Evolutionary conservation across 2,888 invertebrate species (phyloP).

Genomic region (Lacanobia wlatinum): DNA sequence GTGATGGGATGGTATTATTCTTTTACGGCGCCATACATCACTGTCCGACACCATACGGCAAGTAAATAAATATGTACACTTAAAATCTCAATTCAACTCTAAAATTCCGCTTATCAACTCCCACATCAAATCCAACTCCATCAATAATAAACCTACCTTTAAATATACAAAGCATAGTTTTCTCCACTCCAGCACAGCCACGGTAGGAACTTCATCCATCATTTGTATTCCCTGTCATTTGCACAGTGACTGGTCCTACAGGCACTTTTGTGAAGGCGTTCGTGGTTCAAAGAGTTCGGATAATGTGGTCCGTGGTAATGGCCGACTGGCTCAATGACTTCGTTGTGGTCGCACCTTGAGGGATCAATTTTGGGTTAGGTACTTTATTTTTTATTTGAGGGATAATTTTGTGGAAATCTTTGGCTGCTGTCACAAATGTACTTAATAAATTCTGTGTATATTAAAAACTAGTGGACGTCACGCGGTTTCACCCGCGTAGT

Average conservation of each 20-base stretch:
- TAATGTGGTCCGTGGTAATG: constrained; percentile 60
- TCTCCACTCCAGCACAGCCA: constrained; percentile 24
- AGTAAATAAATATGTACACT: no score
- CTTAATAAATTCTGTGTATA: not conserved
- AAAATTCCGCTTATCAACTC: not conserved
- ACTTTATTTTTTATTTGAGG: constrained; percentile 27
- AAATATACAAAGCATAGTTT: constrained; percentile 49
- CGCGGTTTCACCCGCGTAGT: no score
- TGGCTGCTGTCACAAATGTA: not conserved
- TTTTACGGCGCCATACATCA: no score
- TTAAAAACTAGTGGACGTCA: no score
- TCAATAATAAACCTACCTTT: constrained; percentile 28
- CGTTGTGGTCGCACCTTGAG: constrained; percentile 18
- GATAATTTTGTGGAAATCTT: constrained; percentile 8
- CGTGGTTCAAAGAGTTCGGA: constrained; percentile 60
- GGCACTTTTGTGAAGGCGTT: constrained; percentile 61
- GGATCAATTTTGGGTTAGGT: constrained; percentile 16
- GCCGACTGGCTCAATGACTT: constrained; percentile 48
- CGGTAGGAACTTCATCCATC: constrained; percentile 56
- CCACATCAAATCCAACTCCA: constrained; percentile 15
- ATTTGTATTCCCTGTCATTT: constrained; percentile 62
- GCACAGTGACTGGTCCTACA: constrained; percentile 54
- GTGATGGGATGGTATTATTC: no score
- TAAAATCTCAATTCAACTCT: no score
- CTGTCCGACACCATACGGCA: no score